Percentiles rank a stretch among this genome's conserved stretches.
These are phyloP conservation scores for Ophion ventricosus DNA, from an alignment of 2,888 invertebrate species.

Conservation along the genomic window DNA sequence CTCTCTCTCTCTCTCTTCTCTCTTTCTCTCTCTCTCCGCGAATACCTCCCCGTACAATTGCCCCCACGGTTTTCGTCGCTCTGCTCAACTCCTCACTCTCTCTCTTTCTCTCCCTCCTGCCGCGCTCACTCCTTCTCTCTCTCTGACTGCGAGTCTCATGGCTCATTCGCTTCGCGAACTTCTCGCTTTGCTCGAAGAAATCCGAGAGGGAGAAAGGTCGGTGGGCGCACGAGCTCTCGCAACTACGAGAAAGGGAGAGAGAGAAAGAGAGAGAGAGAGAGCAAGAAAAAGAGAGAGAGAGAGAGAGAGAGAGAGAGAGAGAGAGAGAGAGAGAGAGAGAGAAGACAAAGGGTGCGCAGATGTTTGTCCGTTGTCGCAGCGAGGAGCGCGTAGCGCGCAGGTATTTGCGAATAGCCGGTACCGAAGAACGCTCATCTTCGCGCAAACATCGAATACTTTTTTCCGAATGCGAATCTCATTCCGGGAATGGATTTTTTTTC, in stretches of 20 bases:
- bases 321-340: constrained; percentile 52
- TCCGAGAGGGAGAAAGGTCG: constrained; percentile 65
- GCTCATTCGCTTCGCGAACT: constrained; percentile 61
- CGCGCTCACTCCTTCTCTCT: constrained; percentile 35
- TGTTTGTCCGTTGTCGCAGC: constrained; percentile 60
- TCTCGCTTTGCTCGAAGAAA: constrained; percentile 61
- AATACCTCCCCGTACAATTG: constrained; percentile 50
- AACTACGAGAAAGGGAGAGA: constrained; percentile 27
- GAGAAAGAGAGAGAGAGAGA: constrained; percentile 40
- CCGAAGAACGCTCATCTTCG: constrained; percentile 29
- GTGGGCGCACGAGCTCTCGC: constrained; percentile 55
- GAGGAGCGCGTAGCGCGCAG: constrained; percentile 59
- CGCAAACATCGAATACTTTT: constrained; percentile 1
- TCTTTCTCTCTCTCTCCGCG: constrained; percentile 12
- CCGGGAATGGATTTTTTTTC: no score
- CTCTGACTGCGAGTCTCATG: constrained; percentile 29
- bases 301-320: constrained; percentile 24
- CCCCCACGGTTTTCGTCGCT: constrained; percentile 53
- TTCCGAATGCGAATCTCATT: constrained; percentile 1
- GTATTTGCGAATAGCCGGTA: constrained; percentile 52
- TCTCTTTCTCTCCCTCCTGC: constrained; percentile 25
- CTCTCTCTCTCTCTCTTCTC: constrained; percentile 33
- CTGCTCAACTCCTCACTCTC: constrained; percentile 36
- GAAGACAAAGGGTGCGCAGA: constrained; percentile 67
- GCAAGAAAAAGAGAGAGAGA: constrained; percentile 58